These are phyloP conservation scores for Andrena bicolor DNA, from an alignment of 2,888 invertebrate genomes.

Conservation along the genomic window DNA sequence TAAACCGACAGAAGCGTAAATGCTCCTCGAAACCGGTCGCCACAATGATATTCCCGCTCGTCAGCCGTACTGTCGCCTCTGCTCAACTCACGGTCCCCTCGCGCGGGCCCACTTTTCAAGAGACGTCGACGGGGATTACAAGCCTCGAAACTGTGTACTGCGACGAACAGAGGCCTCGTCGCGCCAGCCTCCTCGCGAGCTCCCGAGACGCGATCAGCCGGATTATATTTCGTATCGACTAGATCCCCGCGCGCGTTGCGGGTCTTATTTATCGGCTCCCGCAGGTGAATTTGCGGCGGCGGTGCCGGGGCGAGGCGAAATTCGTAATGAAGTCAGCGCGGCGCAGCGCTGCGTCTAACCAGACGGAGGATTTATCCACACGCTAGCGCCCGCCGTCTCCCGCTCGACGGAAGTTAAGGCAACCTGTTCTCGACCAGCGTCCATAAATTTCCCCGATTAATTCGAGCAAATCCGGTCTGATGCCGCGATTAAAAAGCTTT, in stretches of 20 bases:
- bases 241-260: slow-evolving; percentile 23
- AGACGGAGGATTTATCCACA: slow-evolving; percentile 34
- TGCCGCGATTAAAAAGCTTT: slow-evolving; percentile 44
- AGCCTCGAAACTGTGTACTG: slow-evolving; percentile 33
- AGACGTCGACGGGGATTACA: slow-evolving; percentile 38
- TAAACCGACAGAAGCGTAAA: slow-evolving; percentile 2
- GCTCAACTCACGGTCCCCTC: slow-evolving; percentile 18
- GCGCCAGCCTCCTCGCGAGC: slow-evolving; percentile 5
- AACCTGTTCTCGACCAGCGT: slow-evolving; percentile 46
- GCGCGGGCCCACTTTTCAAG: slow-evolving; percentile 34
- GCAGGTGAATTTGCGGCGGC: slow-evolving; percentile 28
- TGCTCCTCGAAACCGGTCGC: slow-evolving; percentile 5
- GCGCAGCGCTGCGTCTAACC: slow-evolving; percentile 17
- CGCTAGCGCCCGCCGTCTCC: neutral
- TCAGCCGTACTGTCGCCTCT: neutral
- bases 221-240: slow-evolving; percentile 44
- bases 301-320: slow-evolving; percentile 5
- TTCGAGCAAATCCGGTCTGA: slow-evolving; percentile 49
- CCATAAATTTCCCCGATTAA: slow-evolving; percentile 57
- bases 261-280: slow-evolving; percentile 28
- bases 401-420: slow-evolving; percentile 38
- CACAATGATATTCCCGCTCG: slow-evolving; percentile 13
- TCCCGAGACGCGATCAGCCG: slow-evolving; percentile 7
- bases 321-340: slow-evolving; percentile 38
- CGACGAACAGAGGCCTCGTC: slow-evolving; percentile 39